A percentile compares a stretch with the other conserved stretches of the same genome.
phyloP scores from a whole-genome alignment of 2,797 vertebrate species.

The Centropyge bicolor region DNA sequence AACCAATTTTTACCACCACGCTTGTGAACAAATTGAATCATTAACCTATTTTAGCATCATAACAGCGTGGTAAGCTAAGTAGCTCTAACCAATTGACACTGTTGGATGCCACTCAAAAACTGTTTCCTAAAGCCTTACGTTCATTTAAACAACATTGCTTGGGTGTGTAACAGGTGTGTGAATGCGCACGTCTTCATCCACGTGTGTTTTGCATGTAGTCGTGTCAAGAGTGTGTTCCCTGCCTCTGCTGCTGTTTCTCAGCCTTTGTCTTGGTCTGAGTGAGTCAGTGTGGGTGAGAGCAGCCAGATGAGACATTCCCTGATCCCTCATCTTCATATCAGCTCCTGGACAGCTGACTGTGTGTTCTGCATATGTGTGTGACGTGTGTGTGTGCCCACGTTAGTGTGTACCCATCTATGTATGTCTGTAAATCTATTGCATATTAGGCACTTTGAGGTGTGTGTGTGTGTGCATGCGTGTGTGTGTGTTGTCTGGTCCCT shows the following conservation, averaged over 20 bases:
- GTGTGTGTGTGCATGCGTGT: conserved; percentile 4
- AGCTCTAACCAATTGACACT: conserved; percentile 5
- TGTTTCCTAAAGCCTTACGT: conserved; percentile 40
- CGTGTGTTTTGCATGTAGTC: background rate
- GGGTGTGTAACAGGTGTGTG: conserved; percentile 2
- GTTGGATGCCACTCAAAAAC: conserved; percentile 25
- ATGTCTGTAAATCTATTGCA: conserved; percentile 21
- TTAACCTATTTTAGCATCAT: conserved; percentile 56
- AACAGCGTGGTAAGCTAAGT: conserved; percentile 35
- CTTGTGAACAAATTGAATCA: conserved; percentile 49
- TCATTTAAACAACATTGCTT: background rate
- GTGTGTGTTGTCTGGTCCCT: conserved; percentile 5
- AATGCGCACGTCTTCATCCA: conserved; percentile 18
- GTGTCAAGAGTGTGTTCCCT: conserved; percentile 21
- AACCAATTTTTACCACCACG: conserved; percentile 32
- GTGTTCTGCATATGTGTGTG: conserved; percentile 29
- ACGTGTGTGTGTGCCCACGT: background rate
- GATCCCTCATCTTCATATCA: conserved; percentile 16
- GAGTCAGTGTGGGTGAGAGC: conserved; percentile 31
- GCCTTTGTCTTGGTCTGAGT: conserved; percentile 42
- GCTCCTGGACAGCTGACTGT: background rate
- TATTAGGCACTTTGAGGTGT: background rate
- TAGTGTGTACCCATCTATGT: background rate
- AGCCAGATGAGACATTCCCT: conserved; percentile 24
- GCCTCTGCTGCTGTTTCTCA: conserved; percentile 15